Conservation (phyloP, 2,797 vertebrate species). For the Ammospiza maritima region DNA sequence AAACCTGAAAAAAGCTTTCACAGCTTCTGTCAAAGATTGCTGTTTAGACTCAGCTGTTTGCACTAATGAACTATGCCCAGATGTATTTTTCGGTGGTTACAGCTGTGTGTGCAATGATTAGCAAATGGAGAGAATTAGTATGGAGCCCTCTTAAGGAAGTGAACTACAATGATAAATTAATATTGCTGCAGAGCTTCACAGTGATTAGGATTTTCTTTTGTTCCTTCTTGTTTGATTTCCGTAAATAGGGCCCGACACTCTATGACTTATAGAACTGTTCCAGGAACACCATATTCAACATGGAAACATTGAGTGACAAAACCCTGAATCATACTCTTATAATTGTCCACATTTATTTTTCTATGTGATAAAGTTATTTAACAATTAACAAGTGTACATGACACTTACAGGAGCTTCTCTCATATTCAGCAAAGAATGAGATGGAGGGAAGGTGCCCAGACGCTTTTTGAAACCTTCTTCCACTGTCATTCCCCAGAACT, state of each 20-base stretch:
- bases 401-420: conserved; percentile 72
- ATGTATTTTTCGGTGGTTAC: background rate
- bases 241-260: background rate
- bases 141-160: background rate
- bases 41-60: background rate
- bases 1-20: background rate
- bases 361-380: background rate
- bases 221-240: background rate
- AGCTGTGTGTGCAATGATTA: background rate
- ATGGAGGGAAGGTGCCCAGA: conserved; percentile 78
- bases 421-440: conserved; percentile 74
- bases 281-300: background rate
- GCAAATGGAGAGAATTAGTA: background rate
- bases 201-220: background rate
- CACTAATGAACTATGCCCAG: background rate
- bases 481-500: conserved; percentile 81
- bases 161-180: background rate
- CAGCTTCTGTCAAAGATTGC: background rate
- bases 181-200: background rate
- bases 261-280: background rate
- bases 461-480: conserved; percentile 76
- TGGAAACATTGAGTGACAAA: background rate
- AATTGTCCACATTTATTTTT: background rate
- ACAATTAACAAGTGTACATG: background rate
- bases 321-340: background rate